Base-by-base conservation (phyloP, 2,888 invertebrate genomes). In the Caenorhabditis virilis region DNA sequence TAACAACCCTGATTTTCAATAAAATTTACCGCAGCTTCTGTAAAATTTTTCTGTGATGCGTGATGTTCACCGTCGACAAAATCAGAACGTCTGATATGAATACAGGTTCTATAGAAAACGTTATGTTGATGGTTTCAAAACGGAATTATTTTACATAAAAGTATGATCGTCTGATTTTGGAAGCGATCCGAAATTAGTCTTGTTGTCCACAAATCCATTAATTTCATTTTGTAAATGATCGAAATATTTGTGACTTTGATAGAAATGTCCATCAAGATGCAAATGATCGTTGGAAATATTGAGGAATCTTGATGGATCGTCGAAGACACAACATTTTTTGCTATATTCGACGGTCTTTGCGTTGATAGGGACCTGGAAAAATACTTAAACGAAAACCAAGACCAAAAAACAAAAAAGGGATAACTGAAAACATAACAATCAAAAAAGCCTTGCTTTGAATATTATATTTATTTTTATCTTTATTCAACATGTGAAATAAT, bases 201-300 rank as follows among this genome's bases (percentile, higher is more conserved):
- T n/a, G 36, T 36, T 36, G n/a, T 5, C 42, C 5, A 42, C 22
- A 22, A 42, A 23, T 9, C 4, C 7, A 27, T 33, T 23, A 15
- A 61, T 36, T 45, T 61, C 55, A 0, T 15, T 4, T 18, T 23
- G 30, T n/a, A 38, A 16, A 2, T 20, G 13, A 26, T 55, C 50
- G 20, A 61, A 61, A 36, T 61, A 61, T 16, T 41, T 43, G 45
- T 48, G 55, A 46, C 60, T 61, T 48, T 61, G 60, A 61, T 61
- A 61, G 30, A 55, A 61, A 4, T 55, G 50, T 2, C 60, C 60
- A 11, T 49, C 47, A 1, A 55, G 15, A 23, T 61, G 54, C 1
- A 60, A 27, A 46, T 49, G 39, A 25, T 49, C 22, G 6, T 36
- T n/a, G 0, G 53, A 46, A 15, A 45, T 13, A 18, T 61, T 46